These are phyloP conservation scores for Cephus runcator DNA, from an alignment of 2,888 invertebrate genomes.

Conservation along the genomic window DNA sequence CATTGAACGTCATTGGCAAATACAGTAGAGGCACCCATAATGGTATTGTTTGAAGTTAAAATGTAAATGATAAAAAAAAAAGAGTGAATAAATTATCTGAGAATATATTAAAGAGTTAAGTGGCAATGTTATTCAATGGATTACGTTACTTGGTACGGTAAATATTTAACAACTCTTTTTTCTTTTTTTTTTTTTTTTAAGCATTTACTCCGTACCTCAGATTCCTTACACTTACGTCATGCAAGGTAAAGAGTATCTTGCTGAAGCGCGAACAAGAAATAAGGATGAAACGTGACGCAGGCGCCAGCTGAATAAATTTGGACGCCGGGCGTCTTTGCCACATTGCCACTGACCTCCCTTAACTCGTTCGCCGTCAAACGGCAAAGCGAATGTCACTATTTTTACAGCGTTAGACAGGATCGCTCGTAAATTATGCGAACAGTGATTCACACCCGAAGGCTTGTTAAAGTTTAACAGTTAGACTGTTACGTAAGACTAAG, in stretches of 20 bases:
- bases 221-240: not conserved
- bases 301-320: slow-evolving; percentile 2
- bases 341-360: slow-evolving; percentile 52
- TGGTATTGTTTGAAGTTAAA: too few relatives aligned
- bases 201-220: not conserved
- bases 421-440: slow-evolving; percentile 14
- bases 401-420: slow-evolving; percentile 16
- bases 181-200: not conserved
- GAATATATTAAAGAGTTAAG: not conserved
- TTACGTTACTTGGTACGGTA: not conserved
- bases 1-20: not conserved
- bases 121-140: not conserved
- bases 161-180: not conserved
- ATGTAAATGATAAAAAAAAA: not conserved
- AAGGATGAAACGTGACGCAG: not conserved
- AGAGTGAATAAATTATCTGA: not conserved
- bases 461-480: slow-evolving; percentile 22
- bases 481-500: slow-evolving; percentile 14
- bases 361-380: slow-evolving; percentile 29
- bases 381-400: slow-evolving; percentile 27
- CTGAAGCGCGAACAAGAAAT: not conserved
- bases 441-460: slow-evolving; percentile 16
- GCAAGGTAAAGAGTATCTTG: not conserved
- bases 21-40: not conserved
- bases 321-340: slow-evolving; percentile 21